A percentile compares a stretch with the other conserved stretches of the same genome.
phyloP scores from a whole-genome alignment of 2,113 vertebrate genomes.

The Choloepus hoffmanni region DNA sequence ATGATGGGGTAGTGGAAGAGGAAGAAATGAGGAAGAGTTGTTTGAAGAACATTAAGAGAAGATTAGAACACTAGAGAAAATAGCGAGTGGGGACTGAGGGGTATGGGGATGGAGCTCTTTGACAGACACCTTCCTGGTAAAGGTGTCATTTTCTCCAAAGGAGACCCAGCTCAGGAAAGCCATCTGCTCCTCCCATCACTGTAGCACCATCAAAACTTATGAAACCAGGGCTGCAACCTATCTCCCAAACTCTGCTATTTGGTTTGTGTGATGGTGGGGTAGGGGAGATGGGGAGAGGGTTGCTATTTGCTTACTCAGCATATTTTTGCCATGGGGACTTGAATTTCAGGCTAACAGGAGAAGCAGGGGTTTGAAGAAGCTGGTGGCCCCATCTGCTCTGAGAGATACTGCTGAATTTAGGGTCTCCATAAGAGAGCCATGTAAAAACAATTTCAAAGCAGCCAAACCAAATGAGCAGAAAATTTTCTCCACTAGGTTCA shows the following conservation, averaged over 20 bases:
- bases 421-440: slow-evolving; percentile 22
- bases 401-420: slow-evolving; percentile 35
- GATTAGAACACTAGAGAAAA: not conserved
- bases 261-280: not conserved
- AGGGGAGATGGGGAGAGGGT: not conserved
- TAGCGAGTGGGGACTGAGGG: not conserved
- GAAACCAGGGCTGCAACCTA: not conserved
- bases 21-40: not conserved
- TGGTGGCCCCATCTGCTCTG: slow-evolving; percentile 8
- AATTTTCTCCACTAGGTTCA: slow-evolving; percentile 56
- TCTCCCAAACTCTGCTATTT: not conserved
- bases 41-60: not conserved
- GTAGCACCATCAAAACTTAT: not conserved
- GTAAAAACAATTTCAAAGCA: slow-evolving; percentile 48
- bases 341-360: not conserved
- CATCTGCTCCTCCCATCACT: not conserved
- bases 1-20: not conserved
- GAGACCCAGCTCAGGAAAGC: not conserved
- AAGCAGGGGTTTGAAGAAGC: not conserved
- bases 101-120: not conserved
- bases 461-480: slow-evolving; percentile 58
- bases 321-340: not conserved
- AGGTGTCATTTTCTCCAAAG: not conserved
- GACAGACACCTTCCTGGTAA: not conserved
- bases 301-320: slow-evolving; percentile 30